Evolutionary conservation across 2,797 vertebrate species (phyloP).

Genomic region (Enteromius thamalakanensis): DNA sequence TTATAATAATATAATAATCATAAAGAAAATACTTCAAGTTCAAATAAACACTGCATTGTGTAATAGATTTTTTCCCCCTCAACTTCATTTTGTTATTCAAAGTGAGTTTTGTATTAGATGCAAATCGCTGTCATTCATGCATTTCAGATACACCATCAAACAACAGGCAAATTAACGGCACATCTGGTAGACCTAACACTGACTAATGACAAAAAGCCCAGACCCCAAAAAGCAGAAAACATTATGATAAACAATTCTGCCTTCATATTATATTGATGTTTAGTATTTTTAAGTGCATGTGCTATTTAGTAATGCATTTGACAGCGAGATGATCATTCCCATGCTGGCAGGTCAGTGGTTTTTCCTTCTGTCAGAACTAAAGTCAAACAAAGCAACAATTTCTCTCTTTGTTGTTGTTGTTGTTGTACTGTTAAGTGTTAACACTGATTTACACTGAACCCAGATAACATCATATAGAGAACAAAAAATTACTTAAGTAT

Average conservation of each 20-base stretch:
- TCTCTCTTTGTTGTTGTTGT: not conserved
- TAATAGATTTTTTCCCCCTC: not conserved
- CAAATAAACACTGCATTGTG: constrained; percentile 20
- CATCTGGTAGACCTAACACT: not conserved
- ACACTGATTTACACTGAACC: not conserved
- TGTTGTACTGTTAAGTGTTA: not conserved
- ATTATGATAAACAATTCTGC: not conserved
- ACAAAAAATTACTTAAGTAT: no score
- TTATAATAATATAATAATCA: not conserved
- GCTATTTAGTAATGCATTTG: not conserved
- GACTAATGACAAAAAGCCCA: not conserved
- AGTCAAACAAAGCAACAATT: not conserved
- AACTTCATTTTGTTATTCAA: constrained; percentile 30
- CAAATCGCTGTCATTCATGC: constrained; percentile 6
- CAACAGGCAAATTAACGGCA: not conserved
- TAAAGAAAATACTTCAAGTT: not conserved
- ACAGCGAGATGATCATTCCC: not conserved
- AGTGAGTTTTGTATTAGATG: not conserved
- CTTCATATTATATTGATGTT: no score
- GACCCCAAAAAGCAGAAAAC: not conserved
- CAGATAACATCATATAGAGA: not conserved
- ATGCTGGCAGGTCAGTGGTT: not conserved
- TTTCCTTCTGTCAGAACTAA: no score
- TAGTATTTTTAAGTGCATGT: not conserved
- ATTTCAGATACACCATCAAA: not conserved